phyloP scores from a whole-genome alignment of 2,797 vertebrate genomes.

The Psittacula echo region DNA sequence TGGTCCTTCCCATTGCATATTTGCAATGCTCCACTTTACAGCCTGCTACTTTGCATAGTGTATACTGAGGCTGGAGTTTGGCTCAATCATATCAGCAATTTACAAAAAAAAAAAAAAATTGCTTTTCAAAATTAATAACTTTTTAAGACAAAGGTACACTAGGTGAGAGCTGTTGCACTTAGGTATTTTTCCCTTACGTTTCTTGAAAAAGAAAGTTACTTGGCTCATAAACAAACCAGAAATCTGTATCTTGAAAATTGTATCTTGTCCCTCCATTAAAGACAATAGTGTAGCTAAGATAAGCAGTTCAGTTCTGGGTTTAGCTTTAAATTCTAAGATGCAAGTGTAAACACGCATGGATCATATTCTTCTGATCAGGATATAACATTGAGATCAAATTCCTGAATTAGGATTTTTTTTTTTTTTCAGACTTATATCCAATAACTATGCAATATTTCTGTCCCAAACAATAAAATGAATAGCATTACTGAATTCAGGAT shows the following conservation, averaged over 20 bases:
- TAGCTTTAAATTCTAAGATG: neutral
- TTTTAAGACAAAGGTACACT: neutral
- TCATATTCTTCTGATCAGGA: neutral
- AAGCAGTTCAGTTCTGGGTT: neutral
- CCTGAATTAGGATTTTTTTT: fast-evolving
- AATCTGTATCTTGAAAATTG: neutral
- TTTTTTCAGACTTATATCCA: neutral
- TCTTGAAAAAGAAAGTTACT: neutral
- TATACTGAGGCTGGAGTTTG: neutral
- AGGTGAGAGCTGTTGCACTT: neutral
- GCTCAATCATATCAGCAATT: neutral
- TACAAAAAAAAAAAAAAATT: neutral
- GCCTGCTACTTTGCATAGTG: neutral
- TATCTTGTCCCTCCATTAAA: neutral
- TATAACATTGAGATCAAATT: neutral
- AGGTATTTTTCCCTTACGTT: neutral
- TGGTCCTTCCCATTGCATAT: neutral
- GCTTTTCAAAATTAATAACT: neutral
- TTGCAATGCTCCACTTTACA: neutral
- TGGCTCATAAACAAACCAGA: neutral
- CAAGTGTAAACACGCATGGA: neutral
- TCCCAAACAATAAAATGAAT: neutral
- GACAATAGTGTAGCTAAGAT: neutral
- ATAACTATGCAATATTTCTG: neutral
- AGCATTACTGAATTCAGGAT: neutral